phyloP scores from a whole-genome alignment of 2,113 vertebrate genomes.

The Phyllostomus discolor region DNA sequence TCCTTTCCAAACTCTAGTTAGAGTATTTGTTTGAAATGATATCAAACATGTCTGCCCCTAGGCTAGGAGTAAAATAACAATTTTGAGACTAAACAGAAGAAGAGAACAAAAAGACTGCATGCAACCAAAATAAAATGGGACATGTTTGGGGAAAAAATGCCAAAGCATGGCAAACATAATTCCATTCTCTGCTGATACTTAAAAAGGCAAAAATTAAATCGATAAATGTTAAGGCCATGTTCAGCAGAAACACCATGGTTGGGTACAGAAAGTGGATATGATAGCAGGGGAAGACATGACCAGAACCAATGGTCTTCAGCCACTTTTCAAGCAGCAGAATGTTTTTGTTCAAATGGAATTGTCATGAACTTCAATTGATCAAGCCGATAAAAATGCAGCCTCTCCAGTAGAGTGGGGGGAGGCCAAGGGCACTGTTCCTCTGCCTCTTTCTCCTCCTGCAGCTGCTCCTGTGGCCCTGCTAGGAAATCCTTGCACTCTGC shows the following conservation, averaged over 20 bases:
- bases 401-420: slow-evolving; percentile 17
- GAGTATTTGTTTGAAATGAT: slow-evolving; percentile 57
- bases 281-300: not conserved
- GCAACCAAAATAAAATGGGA: slow-evolving; percentile 43
- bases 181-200: not conserved
- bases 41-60: slow-evolving; percentile 29
- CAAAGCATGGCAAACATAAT: not conserved
- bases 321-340: slow-evolving; percentile 21
- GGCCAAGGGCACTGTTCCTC: not conserved
- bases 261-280: not conserved
- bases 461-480: slow-evolving; percentile 44
- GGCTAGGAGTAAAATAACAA: slow-evolving; percentile 49
- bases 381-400: slow-evolving; percentile 60
- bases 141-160: not conserved
- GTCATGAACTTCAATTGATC: slow-evolving; percentile 45
- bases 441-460: not conserved
- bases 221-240: not conserved
- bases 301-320: not conserved
- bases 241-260: not conserved
- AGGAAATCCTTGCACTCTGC: not conserved
- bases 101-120: slow-evolving; percentile 45
- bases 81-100: slow-evolving; percentile 61
- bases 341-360: slow-evolving; percentile 54
- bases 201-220: not conserved
- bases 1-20: slow-evolving; percentile 26